Base-by-base conservation (phyloP, 1,140 invertebrate genomes). In the Drosophila seguyi region DNA sequence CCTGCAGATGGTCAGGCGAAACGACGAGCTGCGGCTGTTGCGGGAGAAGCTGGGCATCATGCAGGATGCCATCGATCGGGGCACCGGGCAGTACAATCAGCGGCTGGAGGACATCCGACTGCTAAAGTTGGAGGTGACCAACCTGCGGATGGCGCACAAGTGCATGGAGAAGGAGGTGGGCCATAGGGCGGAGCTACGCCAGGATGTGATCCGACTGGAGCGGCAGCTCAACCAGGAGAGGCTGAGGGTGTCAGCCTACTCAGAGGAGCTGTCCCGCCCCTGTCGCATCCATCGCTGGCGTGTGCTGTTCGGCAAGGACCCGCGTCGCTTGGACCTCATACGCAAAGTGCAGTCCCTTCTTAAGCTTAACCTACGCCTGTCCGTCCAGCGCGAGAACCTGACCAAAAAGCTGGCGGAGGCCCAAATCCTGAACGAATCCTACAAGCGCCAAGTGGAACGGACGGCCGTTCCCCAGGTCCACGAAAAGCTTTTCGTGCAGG, bases 201-300 rank as follows among this genome's bases (percentile, higher is more conserved):
- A 95, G 14, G 96, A 97, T 91, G 94, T 97, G 48, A 95, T 96
- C 82, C 95, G 96, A 73, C 92, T 97, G 52, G 95, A 97, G 81
- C 94, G 95, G 39, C 95, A 96, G 65, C 90, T 97, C n/a, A 94
- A 95, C 4, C 94, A 94, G 39, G 96, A 97, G 88, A 93, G 95
- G 41, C 93, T 96, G 2, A 94, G 95, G 39, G 95, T 95, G 45
- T 94, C 95, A 25, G 96, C 96, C 13, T 91, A 97, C 6, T 95
- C 96, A 85, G 95, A 97, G 69, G 96, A 97, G 74, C 92, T 97
- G 47, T 95, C 96, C 84, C 97, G 95, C 63, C 97, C 97, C 0
- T 94, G 96, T 67, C 97, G 97, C 93, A 95, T 97, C 75, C 97
- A 97, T 90, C 93, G 95, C 53, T 96, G 96, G 96, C 93, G 95